Percentiles rank a stretch among this genome's conserved stretches.
Conservation (phyloP, 2,888 invertebrate genomes). For the Brassicogethes aeneus region DNA sequence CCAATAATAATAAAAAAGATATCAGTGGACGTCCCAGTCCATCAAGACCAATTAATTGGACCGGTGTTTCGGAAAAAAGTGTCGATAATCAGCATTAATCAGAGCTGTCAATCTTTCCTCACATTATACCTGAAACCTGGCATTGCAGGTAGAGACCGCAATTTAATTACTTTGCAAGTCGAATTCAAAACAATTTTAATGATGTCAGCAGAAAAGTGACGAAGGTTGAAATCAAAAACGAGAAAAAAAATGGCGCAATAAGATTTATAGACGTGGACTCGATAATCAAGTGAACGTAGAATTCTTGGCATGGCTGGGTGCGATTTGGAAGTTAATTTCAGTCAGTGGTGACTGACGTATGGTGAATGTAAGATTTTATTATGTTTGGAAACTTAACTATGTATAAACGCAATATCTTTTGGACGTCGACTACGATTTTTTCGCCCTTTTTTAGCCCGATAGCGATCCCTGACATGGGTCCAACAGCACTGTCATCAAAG, state of each 20-base stretch:
- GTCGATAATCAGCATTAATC: conserved; percentile 25
- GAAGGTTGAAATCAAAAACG: conserved; percentile 21
- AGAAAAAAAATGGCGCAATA: conserved; percentile 22
- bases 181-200: conserved; percentile 15
- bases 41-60: conserved; percentile 28
- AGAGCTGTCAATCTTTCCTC: conserved; percentile 24
- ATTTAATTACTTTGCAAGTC: conserved; percentile 12
- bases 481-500: too few relatives aligned
- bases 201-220: conserved; percentile 18
- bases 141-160: conserved; percentile 4
- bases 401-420: background rate
- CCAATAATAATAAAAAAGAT: conserved; percentile 2
- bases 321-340: conserved; percentile 26
- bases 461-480: background rate
- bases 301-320: conserved; percentile 17
- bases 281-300: conserved; percentile 19
- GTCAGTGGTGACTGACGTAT: conserved; percentile 25
- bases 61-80: conserved; percentile 23
- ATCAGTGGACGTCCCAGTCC: conserved; percentile 13
- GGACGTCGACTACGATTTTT: background rate
- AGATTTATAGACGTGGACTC: conserved; percentile 26
- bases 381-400: background rate
- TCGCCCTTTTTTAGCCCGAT: too few relatives aligned
- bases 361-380: conserved; percentile 22
- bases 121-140: conserved; percentile 17